Conservation (phyloP, 1,140 invertebrate genomes). For the Drosophila ohnishii region DNA sequence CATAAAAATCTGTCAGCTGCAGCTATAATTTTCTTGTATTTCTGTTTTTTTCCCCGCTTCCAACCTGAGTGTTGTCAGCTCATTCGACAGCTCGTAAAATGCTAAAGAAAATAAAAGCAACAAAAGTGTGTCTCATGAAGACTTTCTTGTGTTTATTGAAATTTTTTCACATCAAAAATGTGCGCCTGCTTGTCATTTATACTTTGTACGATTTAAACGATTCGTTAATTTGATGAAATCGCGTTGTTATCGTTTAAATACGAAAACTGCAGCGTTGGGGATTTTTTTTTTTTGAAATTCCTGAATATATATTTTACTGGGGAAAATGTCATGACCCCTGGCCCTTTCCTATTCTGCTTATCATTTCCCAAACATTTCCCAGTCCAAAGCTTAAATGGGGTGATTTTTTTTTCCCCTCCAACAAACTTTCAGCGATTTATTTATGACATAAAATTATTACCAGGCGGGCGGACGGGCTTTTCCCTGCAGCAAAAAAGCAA, state of each 20-base stretch:
- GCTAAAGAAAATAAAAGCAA: slow-evolving; percentile 38
- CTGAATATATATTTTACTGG: slow-evolving; percentile 2
- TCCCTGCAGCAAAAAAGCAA: slow-evolving; percentile 22
- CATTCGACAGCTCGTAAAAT: slow-evolving; percentile 61
- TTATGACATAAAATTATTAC: slow-evolving; percentile 71
- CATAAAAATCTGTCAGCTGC: slow-evolving; percentile 60
- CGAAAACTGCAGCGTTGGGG: not conserved
- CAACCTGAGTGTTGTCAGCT: slow-evolving; percentile 65
- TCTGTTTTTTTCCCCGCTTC: not conserved
- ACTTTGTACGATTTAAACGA: slow-evolving; percentile 29
- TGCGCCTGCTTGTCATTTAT: slow-evolving; percentile 21
- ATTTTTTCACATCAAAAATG: slow-evolving; percentile 17
- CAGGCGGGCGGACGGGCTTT: slow-evolving; percentile 23
- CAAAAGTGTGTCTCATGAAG: slow-evolving; percentile 7
- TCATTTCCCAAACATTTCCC: slow-evolving; percentile 33
- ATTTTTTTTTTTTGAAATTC: slow-evolving; percentile 2
- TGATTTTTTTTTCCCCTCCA: slow-evolving; percentile 29
- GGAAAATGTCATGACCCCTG: not conserved
- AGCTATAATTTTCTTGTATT: slow-evolving; percentile 39
- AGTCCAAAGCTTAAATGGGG: slow-evolving; percentile 44
- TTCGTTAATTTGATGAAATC: slow-evolving; percentile 28
- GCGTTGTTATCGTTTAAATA: slow-evolving; percentile 21
- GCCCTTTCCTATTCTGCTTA: slow-evolving; percentile 17
- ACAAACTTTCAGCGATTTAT: slow-evolving; percentile 57
- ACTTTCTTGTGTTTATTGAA: slow-evolving; percentile 35